Evolutionary conservation across 2,113 vertebrate genomes (phyloP), one percentile per base, ranked within the genome.

Genomic region (Channa maculata): DNA sequence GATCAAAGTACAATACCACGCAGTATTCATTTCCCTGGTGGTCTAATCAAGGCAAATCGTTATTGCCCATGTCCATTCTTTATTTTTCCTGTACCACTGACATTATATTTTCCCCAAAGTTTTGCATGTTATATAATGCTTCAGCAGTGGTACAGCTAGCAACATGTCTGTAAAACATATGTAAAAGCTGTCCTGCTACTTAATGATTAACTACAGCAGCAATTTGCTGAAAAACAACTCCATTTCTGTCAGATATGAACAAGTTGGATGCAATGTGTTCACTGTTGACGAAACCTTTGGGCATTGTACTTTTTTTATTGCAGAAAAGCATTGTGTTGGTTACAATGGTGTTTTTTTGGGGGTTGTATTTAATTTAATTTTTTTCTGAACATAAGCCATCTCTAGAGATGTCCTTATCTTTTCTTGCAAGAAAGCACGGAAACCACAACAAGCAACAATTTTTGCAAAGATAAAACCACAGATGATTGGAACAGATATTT

Each of bases 51-150:
- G 24, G 24, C 24, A 2, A 24, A 24, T 24, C 24, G 1, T 24
- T 24, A 24, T 24, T 24, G 24, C 24, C 24, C 24, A 24, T 24
- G 24, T 24, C 1, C 5, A 6, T 54, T 11, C 12, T 37, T 34
- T 38, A 60, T 49, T 45, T 50, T 8, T 50, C 65, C 2, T 12
- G 12, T 72, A 12, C 38, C 37, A 2, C 4, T 52, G 13, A 38
- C 15, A 0, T 14, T 3, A 11, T n/a, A 0, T 60, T 44, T 14
- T 36, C 5, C 0, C 3, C 9, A 4, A 15, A 15, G 39, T 51
- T 37, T 13, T 15, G 3, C 4, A 6, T 14, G n/a, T 48, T 64
- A 14, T 43, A 8, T 43, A 49, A 57, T 8, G 14, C 34, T 39
- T 13, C 4, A 33, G 4, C 71, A 13, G 15, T 8, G 14, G 8